Evolutionary conservation across 1,140 invertebrate genomes (phyloP).

Genomic region (Vanessa atalanta): DNA sequence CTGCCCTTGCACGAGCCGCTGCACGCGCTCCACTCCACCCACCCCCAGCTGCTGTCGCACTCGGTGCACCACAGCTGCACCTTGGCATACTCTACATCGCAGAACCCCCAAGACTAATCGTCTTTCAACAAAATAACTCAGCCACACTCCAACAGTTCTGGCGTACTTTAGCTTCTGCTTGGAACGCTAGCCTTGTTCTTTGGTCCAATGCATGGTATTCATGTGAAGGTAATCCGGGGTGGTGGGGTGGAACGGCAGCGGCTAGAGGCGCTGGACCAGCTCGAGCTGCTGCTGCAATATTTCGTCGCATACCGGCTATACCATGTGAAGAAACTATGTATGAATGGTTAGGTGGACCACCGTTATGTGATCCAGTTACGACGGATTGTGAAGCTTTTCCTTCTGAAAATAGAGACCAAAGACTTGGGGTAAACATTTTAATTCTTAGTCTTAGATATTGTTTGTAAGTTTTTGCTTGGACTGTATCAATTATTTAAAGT

Average conservation of each 20-base stretch:
- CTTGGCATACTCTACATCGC: constrained; percentile 72
- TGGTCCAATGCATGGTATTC: constrained; percentile 75
- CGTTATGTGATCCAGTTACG: constrained; percentile 58
- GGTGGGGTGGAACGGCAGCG: constrained; percentile 70
- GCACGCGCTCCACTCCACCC: constrained; percentile 60
- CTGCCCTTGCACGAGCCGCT: constrained; percentile 66
- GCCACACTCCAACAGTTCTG: constrained; percentile 67
- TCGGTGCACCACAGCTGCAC: constrained; percentile 74
- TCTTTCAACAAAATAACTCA: constrained; percentile 75
- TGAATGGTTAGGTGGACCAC: constrained; percentile 62
- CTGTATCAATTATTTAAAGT: too few relatives aligned
- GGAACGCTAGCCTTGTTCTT: constrained; percentile 67
- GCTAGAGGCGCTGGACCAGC: constrained; percentile 54
- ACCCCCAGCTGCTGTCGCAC: constrained; percentile 69
- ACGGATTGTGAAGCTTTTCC: constrained; percentile 64
- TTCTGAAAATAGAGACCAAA: constrained; percentile 43
- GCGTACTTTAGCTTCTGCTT: constrained; percentile 71
- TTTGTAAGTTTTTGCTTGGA: too few relatives aligned
- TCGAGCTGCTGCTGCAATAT: constrained; percentile 65
- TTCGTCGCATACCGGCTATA: constrained; percentile 53
- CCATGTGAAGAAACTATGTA: constrained; percentile 68
- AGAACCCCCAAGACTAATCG: constrained; percentile 60
- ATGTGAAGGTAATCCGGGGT: constrained; percentile 58
- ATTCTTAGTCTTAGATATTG: background rate
- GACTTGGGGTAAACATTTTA: constrained; percentile 52